A percentile compares a stretch with the other conserved stretches of the same genome.
These are phyloP conservation scores for Hydrotaea diabolus DNA, from an alignment of 2,888 invertebrate genomes.

Conservation along the genomic window DNA sequence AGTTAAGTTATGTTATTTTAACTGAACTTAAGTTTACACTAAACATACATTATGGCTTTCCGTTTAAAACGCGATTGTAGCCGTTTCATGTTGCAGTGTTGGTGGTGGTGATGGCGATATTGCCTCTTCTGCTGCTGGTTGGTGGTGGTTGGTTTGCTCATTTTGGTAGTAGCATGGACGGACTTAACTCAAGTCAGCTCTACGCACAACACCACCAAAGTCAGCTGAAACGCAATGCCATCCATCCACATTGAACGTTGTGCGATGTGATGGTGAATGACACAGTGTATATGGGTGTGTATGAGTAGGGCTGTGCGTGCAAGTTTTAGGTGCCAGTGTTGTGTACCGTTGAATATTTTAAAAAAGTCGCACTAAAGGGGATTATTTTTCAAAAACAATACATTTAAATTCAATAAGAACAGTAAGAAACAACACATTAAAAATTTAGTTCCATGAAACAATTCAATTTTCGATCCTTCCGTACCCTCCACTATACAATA, in stretches of 20 bases:
- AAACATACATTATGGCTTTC: conserved; percentile 29
- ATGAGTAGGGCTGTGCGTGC: not conserved
- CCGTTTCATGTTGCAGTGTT: conserved; percentile 12
- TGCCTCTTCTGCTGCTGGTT: not conserved
- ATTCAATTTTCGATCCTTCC: no score
- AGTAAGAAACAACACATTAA: no score
- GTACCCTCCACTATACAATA: no score
- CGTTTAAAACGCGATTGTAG: conserved; percentile 17
- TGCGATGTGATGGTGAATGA: not conserved
- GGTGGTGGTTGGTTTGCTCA: not conserved
- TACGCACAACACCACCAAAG: not conserved
- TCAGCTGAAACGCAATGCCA: conserved; percentile 3
- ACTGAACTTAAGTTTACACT: conserved; percentile 25
- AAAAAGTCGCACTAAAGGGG: no score
- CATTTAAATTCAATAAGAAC: no score
- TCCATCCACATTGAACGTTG: no score
- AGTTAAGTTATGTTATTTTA: conserved; percentile 49
- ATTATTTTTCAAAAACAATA: no score
- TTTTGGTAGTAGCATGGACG: not conserved
- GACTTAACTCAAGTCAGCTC: not conserved
- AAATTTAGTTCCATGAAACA: no score
- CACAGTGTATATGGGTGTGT: no score
- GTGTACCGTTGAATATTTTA: no score
- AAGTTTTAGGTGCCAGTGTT: conserved; percentile 23
- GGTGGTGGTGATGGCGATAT: not conserved